Evolutionary conservation across 2,113 vertebrate genomes (phyloP).

Genomic region (Tursiops truncatus): DNA sequence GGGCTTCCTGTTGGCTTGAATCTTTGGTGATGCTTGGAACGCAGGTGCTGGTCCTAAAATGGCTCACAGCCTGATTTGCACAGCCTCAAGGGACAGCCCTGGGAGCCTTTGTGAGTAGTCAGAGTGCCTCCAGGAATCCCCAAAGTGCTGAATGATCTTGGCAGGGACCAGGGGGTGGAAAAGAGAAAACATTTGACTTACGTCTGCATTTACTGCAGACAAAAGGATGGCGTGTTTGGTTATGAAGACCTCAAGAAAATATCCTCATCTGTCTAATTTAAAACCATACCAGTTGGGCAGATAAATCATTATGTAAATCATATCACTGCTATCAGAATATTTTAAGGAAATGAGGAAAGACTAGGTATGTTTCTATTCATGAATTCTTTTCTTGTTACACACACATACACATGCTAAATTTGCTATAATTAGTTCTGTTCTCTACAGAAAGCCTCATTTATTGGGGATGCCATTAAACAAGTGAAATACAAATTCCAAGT

Average conservation of each 20-base stretch:
- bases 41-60: background rate
- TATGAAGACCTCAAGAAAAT: conserved; percentile 69
- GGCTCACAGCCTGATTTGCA: background rate
- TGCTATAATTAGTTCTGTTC: conserved; percentile 84
- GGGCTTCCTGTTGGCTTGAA: background rate
- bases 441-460: conserved; percentile 81
- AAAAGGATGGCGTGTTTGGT: conserved; percentile 70
- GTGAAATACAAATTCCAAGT: conserved; percentile 86
- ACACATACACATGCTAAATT: conserved; percentile 64
- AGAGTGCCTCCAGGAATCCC: background rate
- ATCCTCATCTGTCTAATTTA: conserved; percentile 78
- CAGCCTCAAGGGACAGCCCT: background rate
- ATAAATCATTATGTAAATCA: conserved; percentile 79
- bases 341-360: conserved; percentile 78
- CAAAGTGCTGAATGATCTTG: conserved; percentile 25
- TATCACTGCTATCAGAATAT: conserved; percentile 75
- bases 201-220: conserved; percentile 62
- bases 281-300: conserved; percentile 78
- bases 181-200: conserved; percentile 50
- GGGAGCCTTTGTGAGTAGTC: background rate
- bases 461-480: conserved; percentile 83
- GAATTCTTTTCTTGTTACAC: conserved; percentile 1
- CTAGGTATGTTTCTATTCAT: conserved; percentile 77
- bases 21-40: background rate
- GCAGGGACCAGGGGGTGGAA: background rate